Percentiles rank a stretch among this genome's conserved stretches.
These are phyloP conservation scores for Oxygymnocypris stewartii DNA, from an alignment of 2,113 vertebrate species.

Conservation along the genomic window DNA sequence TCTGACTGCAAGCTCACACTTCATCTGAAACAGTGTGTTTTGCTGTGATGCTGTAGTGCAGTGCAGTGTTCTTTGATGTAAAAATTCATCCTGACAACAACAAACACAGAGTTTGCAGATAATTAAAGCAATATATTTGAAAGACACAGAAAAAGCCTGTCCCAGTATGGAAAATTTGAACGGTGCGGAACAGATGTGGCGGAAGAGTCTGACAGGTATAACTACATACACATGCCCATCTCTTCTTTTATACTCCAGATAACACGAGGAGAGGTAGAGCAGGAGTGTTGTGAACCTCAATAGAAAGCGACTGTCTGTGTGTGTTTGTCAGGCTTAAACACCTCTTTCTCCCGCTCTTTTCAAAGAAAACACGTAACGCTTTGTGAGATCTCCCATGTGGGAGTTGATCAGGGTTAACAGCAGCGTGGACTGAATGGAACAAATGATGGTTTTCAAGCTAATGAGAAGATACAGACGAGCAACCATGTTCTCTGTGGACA, in stretches of 20 bases:
- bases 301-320: conserved; percentile 17
- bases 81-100: not conserved
- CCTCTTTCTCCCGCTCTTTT: conserved; percentile 45
- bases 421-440: conserved; percentile 49
- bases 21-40: not conserved
- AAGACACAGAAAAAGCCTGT: not conserved
- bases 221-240: conserved; percentile 25
- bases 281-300: conserved; percentile 41
- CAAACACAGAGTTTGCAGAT: not conserved
- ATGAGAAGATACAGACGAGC: conserved; percentile 44
- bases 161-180: not conserved
- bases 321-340: conserved; percentile 56
- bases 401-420: conserved; percentile 41
- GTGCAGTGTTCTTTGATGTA: not conserved
- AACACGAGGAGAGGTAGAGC: conserved; percentile 56
- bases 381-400: conserved; percentile 51
- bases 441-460: conserved; percentile 52
- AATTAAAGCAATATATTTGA: not conserved
- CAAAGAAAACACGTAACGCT: conserved; percentile 48
- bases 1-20: not conserved
- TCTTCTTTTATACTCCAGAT: conserved; percentile 45
- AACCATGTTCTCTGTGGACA: conserved; percentile 24
- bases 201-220: not conserved
- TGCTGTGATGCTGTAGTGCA: not conserved
- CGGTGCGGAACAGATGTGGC: not conserved